phyloP scores from a whole-genome alignment of 2,113 vertebrate genomes.

The Rhinopomastus cyanomelas region DNA sequence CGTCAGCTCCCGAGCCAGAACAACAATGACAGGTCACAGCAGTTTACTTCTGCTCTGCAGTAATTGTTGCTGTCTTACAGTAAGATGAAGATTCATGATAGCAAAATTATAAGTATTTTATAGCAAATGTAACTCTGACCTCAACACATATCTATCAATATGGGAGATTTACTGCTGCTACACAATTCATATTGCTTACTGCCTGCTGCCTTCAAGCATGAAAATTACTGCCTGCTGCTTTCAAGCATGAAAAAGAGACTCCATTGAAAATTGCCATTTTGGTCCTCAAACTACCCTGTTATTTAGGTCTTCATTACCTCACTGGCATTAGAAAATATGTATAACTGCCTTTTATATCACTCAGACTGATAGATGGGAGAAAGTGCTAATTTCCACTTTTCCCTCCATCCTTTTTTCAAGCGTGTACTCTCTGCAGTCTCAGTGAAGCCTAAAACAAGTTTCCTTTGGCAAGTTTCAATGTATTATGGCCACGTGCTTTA shows the following conservation, averaged over 20 bases:
- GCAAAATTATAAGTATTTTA: background rate
- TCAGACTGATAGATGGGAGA: background rate
- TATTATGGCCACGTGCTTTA: background rate
- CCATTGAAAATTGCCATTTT: background rate
- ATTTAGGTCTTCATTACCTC: background rate
- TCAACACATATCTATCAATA: background rate
- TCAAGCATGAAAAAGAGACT: background rate
- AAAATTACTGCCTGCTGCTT: background rate
- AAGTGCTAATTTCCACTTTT: background rate
- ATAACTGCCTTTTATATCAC: background rate
- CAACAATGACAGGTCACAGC: background rate
- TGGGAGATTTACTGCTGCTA: background rate
- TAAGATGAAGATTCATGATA: background rate
- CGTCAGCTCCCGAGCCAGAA: background rate
- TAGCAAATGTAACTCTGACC: background rate
- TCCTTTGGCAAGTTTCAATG: background rate
- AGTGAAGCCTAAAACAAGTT: background rate
- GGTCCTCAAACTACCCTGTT: background rate
- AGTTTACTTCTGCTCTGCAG: background rate
- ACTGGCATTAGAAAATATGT: background rate
- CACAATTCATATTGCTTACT: background rate
- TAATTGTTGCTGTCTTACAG: background rate
- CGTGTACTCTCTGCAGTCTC: background rate
- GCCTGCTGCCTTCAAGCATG: background rate
- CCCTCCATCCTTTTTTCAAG: background rate